These are phyloP conservation scores for Scaptomyza parva DNA, from an alignment of 2,888 invertebrate species.

Conservation along the genomic window DNA sequence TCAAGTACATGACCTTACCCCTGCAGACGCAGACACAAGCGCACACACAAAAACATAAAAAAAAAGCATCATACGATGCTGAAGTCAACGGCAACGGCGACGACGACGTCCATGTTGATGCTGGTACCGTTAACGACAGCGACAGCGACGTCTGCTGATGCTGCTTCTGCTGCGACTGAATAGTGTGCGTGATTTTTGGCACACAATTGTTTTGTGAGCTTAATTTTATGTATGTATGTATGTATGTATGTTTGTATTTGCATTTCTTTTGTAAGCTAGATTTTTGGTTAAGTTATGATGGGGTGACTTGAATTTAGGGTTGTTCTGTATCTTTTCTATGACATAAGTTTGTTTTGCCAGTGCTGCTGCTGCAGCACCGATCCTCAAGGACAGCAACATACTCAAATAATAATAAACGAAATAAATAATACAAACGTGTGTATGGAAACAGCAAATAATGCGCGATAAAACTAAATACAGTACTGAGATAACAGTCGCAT, in stretches of 20 bases:
- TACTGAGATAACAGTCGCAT: slow-evolving; percentile 65
- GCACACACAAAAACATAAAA: slow-evolving; percentile 11
- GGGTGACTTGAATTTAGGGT: slow-evolving; percentile 32
- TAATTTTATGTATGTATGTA: slow-evolving; percentile 51
- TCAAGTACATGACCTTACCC: slow-evolving; percentile 80
- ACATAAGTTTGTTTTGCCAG: slow-evolving; percentile 49
- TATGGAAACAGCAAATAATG: slow-evolving; percentile 24
- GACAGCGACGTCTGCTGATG: slow-evolving; percentile 3
- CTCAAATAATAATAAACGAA: slow-evolving; percentile 3
- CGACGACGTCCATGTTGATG: slow-evolving; percentile 12
- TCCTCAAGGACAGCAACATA: slow-evolving; percentile 64
- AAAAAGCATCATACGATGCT: slow-evolving; percentile 46
- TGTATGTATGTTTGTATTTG: slow-evolving; percentile 42
- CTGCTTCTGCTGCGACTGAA: slow-evolving; percentile 12
- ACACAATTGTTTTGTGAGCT: slow-evolving; percentile 55
- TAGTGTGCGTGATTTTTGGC: slow-evolving; percentile 57
- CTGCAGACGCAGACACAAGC: slow-evolving; percentile 43
- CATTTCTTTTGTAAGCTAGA: slow-evolving; percentile 66
- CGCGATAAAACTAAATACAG: slow-evolving; percentile 55
- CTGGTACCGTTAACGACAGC: not conserved
- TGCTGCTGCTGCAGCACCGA: slow-evolving; percentile 16
- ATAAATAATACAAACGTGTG: slow-evolving; percentile 12
- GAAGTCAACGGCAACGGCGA: slow-evolving; percentile 19
- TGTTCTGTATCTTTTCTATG: slow-evolving; percentile 45
- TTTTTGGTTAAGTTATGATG: slow-evolving; percentile 31